Evolutionary conservation across 1,140 invertebrate genomes (phyloP).

Genomic region (Aphidius gifuensis): DNA sequence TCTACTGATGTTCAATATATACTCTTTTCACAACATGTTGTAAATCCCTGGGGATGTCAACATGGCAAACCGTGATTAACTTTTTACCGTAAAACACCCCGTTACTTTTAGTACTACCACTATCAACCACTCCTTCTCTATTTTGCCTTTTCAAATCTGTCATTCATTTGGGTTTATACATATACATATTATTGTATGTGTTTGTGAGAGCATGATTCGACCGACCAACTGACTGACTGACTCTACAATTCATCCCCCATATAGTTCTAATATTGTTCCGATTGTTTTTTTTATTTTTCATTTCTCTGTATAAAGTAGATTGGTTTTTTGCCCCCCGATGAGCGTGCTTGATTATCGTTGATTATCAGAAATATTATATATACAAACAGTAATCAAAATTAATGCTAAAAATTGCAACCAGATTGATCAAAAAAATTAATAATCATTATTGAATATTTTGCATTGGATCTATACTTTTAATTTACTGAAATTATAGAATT

Average conservation of each 20-base stretch:
- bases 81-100: conserved; percentile 46
- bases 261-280: background rate
- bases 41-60: conserved; percentile 27
- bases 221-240: conserved; percentile 30
- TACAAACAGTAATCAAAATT: too few relatives aligned
- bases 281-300: conserved; percentile 18
- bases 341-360: too few relatives aligned
- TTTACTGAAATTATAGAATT: too few relatives aligned
- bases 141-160: conserved; percentile 44
- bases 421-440: too few relatives aligned
- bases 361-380: too few relatives aligned
- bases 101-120: conserved; percentile 13
- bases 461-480: too few relatives aligned
- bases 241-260: conserved; percentile 1
- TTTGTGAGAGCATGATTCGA: background rate
- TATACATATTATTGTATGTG: conserved; percentile 29
- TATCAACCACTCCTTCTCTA: background rate
- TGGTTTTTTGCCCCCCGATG: too few relatives aligned
- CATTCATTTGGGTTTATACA: conserved; percentile 54
- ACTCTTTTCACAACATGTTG: too few relatives aligned
- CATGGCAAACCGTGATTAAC: conserved; percentile 57
- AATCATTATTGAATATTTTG: too few relatives aligned
- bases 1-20: background rate
- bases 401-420: too few relatives aligned
- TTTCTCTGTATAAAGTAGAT: background rate